A percentile compares a stretch with the other conserved stretches of the same genome.
Evolutionary conservation across 2,888 invertebrate genomes (phyloP).

Genomic region (Sympetrum striolatum): DNA sequence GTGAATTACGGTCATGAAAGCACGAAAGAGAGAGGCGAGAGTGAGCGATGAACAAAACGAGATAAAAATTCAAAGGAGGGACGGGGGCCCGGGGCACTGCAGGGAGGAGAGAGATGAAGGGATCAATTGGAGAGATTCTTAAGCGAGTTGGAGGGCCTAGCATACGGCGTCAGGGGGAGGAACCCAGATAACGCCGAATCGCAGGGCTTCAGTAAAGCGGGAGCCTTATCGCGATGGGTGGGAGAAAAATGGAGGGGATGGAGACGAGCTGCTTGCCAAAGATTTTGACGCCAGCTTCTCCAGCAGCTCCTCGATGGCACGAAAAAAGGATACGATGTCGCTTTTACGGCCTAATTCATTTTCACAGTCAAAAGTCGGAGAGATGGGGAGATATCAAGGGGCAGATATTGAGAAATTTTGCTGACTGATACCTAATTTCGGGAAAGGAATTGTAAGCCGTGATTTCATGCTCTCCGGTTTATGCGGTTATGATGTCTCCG

Average conservation of each 20-base stretch:
- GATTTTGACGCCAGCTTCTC: slow-evolving; percentile 30
- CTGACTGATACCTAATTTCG: too few species aligned
- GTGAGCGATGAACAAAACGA: slow-evolving; percentile 38
- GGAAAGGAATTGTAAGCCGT: too few species aligned
- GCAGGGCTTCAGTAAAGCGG: slow-evolving; percentile 26
- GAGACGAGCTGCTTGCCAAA: slow-evolving; percentile 20
- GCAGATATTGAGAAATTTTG: too few species aligned
- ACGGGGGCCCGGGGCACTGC: not conserved
- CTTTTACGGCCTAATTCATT: slow-evolving; percentile 35
- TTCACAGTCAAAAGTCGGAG: not conserved
- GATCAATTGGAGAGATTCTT: slow-evolving; percentile 25
- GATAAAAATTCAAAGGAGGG: slow-evolving; percentile 34
- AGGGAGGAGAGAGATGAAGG: slow-evolving; percentile 1
- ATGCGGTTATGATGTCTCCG: too few species aligned
- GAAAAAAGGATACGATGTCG: not conserved
- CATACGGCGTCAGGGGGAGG: not conserved
- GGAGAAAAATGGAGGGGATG: not conserved
- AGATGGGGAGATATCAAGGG: too few species aligned
- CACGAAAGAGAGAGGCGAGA: not conserved
- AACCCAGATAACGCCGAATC: slow-evolving; percentile 36
- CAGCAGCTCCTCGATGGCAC: not conserved
- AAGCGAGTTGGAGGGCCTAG: not conserved
- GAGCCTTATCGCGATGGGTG: slow-evolving; percentile 17
- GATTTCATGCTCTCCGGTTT: too few species aligned
- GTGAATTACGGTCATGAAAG: not conserved